These are phyloP conservation scores for Cacoxenus indagator DNA, from an alignment of 2,888 invertebrate genomes.

Conservation along the genomic window DNA sequence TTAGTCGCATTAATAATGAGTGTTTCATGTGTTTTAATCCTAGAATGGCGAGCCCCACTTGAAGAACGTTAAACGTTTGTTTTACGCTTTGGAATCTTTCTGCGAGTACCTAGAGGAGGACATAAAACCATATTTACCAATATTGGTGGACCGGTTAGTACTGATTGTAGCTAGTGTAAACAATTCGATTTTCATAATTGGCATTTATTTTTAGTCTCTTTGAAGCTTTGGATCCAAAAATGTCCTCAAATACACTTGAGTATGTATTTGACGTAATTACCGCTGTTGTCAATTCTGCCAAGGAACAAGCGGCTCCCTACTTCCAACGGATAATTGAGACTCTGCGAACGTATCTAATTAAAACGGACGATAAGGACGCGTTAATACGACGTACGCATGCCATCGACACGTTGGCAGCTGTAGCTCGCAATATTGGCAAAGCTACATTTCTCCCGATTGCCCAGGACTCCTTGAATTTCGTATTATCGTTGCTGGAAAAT, in stretches of 20 bases:
- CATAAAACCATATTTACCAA: slow-evolving; percentile 79
- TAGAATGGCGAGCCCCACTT: slow-evolving; percentile 74
- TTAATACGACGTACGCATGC: slow-evolving; percentile 78
- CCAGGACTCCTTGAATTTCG: slow-evolving; percentile 77
- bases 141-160: slow-evolving; percentile 77
- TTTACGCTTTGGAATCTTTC: slow-evolving; percentile 85
- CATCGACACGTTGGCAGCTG: slow-evolving; percentile 78
- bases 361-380: slow-evolving; percentile 74
- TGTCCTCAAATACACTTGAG: slow-evolving; percentile 76
- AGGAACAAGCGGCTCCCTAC: slow-evolving; percentile 79
- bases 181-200: neutral
- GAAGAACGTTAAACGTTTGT: slow-evolving; percentile 79
- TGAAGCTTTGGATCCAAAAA: slow-evolving; percentile 73
- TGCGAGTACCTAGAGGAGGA: slow-evolving; percentile 82
- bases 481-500: slow-evolving; percentile 75
- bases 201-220: slow-evolving; percentile 71
- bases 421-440: slow-evolving; percentile 80
- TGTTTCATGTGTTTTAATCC: slow-evolving; percentile 24
- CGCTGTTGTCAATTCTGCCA: slow-evolving; percentile 79
- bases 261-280: slow-evolving; percentile 80
- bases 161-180: neutral
- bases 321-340: slow-evolving; percentile 78
- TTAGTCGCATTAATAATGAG: slow-evolving; percentile 15
- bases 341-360: slow-evolving; percentile 75
- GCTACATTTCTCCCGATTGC: slow-evolving; percentile 80